Evolutionary conservation across 2,797 vertebrate species (phyloP).

Genomic region (Hipposideros larvatus): DNA sequence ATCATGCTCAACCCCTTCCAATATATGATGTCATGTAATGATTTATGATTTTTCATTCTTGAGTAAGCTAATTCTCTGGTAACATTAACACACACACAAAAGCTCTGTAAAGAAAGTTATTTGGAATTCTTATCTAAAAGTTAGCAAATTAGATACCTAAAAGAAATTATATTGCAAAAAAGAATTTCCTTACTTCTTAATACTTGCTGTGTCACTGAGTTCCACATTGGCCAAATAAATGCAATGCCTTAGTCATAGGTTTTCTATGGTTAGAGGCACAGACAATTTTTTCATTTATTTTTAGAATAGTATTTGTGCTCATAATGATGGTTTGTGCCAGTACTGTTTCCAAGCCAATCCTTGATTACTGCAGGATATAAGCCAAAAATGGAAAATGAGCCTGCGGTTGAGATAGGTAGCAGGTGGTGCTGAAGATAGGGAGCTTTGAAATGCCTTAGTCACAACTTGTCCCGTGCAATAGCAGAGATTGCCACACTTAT

Average conservation of each 20-base stretch:
- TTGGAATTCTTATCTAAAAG: conserved; percentile 30
- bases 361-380: conserved; percentile 72
- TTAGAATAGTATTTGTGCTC: conserved; percentile 79
- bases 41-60: conserved; percentile 6
- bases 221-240: background rate
- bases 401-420: conserved; percentile 44
- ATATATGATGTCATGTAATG: background rate
- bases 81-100: background rate
- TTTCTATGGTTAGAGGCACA: conserved; percentile 15
- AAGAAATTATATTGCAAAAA: background rate
- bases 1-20: background rate
- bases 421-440: conserved; percentile 78
- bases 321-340: conserved; percentile 68
- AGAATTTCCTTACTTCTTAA: background rate
- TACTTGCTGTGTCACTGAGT: conserved; percentile 45
- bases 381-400: conserved; percentile 80
- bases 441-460: conserved; percentile 82
- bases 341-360: conserved; percentile 76
- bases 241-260: conserved; percentile 49
- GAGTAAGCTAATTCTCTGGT: background rate
- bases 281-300: conserved; percentile 80
- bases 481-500: background rate
- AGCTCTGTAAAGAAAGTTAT: background rate
- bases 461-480: background rate
- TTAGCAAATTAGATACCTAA: background rate